Conservation (phyloP, 2,113 vertebrate genomes). For the Psettodes erumei region DNA sequence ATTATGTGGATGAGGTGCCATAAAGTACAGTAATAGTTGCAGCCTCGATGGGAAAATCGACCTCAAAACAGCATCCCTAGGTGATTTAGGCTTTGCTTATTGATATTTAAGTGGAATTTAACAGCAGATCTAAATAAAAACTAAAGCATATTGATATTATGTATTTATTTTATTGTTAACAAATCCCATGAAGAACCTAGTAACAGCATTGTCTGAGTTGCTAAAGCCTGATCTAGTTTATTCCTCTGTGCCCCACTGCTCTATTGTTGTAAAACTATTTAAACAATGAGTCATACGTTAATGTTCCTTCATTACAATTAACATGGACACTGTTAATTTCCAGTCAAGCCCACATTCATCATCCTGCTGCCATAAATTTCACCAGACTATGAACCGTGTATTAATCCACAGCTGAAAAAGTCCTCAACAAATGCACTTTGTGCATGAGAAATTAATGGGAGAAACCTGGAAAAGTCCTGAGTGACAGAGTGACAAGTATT, state of each 20-base stretch:
- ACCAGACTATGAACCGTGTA: constrained; percentile 2
- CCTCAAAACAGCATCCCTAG: not conserved
- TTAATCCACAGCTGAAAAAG: constrained; percentile 36
- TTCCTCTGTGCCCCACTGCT: not conserved
- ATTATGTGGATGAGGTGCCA: constrained; percentile 20
- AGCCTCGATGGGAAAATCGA: not conserved
- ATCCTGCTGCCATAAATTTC: not conserved
- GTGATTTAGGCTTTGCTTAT: not conserved
- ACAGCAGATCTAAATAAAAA: not conserved
- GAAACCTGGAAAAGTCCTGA: no score
- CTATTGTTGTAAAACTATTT: not conserved
- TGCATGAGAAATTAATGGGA: no score
- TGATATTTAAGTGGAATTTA: not conserved
- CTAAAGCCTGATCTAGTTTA: not conserved
- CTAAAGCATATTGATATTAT: not conserved
- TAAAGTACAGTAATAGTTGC: constrained; percentile 1
- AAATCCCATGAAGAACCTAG: not conserved
- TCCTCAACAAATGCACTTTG: no score
- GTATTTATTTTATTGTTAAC: not conserved
- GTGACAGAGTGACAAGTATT: no score
- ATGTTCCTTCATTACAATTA: not conserved
- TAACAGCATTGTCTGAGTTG: not conserved
- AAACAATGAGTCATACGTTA: not conserved
- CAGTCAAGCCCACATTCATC: not conserved
- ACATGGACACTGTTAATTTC: not conserved